Evolutionary conservation across 2,888 invertebrate genomes (phyloP).

Genomic region (Limnephilus auricula): DNA sequence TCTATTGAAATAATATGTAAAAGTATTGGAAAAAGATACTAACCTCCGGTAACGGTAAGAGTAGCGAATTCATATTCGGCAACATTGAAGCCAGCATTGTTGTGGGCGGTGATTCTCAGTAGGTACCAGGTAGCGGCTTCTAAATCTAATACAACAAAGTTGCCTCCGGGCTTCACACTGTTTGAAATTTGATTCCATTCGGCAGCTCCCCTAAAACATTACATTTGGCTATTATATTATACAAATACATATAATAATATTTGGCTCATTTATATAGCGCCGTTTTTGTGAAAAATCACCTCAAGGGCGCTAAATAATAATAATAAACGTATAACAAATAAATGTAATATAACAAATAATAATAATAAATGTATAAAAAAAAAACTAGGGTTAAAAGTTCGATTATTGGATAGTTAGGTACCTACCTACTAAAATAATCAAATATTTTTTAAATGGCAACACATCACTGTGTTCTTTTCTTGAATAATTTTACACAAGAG

Average conservation of each 20-base stretch:
- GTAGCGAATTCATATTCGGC: constrained; percentile 98
- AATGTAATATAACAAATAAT: too few relatives aligned
- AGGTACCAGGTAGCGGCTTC: constrained; percentile 97
- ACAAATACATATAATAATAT: background rate
- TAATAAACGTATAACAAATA: too few relatives aligned
- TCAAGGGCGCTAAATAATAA: too few relatives aligned
- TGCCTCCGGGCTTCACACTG: constrained; percentile 93
- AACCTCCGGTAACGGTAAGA: constrained; percentile 95
- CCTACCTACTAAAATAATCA: background rate
- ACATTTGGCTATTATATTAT: background rate
- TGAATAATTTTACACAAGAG: background rate
- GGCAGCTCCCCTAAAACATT: constrained; percentile 81
- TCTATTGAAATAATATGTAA: background rate
- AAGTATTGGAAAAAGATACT: constrained; percentile 65
- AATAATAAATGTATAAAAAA: too few relatives aligned
- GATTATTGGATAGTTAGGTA: background rate
- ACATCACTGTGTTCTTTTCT: background rate
- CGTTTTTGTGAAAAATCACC: too few relatives aligned
- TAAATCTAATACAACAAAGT: constrained; percentile 93
- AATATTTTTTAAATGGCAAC: background rate
- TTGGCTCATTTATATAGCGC: too few relatives aligned
- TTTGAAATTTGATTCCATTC: constrained; percentile 97
- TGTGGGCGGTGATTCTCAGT: constrained; percentile 93
- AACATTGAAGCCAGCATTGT: constrained; percentile 96
- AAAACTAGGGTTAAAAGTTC: background rate